Evolutionary conservation across 2,113 vertebrate genomes (phyloP).

Genomic region (Pluvianellus socialis): DNA sequence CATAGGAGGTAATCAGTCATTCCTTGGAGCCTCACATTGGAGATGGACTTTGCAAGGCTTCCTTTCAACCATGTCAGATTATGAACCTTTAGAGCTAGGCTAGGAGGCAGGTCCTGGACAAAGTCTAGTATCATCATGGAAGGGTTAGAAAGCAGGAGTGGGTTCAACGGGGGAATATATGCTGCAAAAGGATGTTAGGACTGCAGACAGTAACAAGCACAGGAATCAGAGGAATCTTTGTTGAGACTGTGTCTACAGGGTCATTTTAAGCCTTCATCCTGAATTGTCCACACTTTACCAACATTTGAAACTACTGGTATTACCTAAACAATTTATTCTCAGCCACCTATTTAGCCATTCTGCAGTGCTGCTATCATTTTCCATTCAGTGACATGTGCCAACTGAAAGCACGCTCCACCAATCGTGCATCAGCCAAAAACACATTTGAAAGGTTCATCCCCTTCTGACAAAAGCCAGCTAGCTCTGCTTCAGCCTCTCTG

Average conservation of each 20-base stretch:
- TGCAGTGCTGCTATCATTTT: not conserved
- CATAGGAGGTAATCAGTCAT: not conserved
- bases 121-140: not conserved
- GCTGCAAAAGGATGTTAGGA: not conserved
- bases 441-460: not conserved
- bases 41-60: not conserved
- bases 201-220: not conserved
- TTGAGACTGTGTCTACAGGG: not conserved
- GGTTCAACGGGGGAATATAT: not conserved
- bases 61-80: not conserved
- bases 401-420: not conserved
- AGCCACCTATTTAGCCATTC: not conserved
- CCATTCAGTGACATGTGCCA: not conserved
- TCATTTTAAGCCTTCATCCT: not conserved
- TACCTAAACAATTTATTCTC: not conserved
- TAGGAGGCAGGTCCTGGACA: not conserved
- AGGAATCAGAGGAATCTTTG: not conserved
- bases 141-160: not conserved
- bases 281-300: not conserved
- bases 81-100: not conserved
- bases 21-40: not conserved
- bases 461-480: not conserved
- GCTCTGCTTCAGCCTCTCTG: not conserved
- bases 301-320: not conserved
- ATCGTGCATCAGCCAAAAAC: not conserved